Evolutionary conservation across 2,113 vertebrate genomes (phyloP), one percentile per base, ranked within the genome.

Genomic region (Phaethon lepturus): DNA sequence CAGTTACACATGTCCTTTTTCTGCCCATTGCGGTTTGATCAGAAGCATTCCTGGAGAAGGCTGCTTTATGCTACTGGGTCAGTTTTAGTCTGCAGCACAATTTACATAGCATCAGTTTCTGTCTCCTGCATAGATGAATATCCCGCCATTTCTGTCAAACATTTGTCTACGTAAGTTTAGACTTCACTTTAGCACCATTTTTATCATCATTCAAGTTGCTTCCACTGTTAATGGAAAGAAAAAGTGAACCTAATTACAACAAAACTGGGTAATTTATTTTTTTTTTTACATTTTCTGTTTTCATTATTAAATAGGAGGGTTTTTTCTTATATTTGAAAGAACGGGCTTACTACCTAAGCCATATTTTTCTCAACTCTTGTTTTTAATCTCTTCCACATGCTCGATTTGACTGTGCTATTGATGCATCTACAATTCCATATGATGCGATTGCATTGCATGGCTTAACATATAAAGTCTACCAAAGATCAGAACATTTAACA

Each of bases 361-460:
- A 1, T 56, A 26, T 53, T 91, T 94, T 79, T 66, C 56, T 72
- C 56, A 64, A 26, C 20, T 87, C 56, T n/a, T 85, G 9, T 40
- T 86, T 88, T 92, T 86, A 93, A 91, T 89, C 83, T 78, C 62
- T 84, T 92, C 56, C 73, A 92, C 40, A 49, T 72, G 52, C 52
- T 75, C 1, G 0, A 47, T 72, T 93, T 85, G 53, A 89, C 66
- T 79, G 55, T 53, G 81, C 38, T 82, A 33, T 38, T 64, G 77
- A 82, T 50, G 35, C 35, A 72, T 10, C 62, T 75, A 56, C 58
- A 68, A 45, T 75, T 91, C 77, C 84, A 56, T 81, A 89, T 10
- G 44, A 96, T 82, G 42, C 1, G 5, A 82, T 19, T 79, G 62
- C 55, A 75, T 33, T 85, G 80, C 52, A 75, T 2, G 1, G 53